phyloP scores from a whole-genome alignment of 2,797 vertebrate genomes.

The Antrozous pallidus region DNA sequence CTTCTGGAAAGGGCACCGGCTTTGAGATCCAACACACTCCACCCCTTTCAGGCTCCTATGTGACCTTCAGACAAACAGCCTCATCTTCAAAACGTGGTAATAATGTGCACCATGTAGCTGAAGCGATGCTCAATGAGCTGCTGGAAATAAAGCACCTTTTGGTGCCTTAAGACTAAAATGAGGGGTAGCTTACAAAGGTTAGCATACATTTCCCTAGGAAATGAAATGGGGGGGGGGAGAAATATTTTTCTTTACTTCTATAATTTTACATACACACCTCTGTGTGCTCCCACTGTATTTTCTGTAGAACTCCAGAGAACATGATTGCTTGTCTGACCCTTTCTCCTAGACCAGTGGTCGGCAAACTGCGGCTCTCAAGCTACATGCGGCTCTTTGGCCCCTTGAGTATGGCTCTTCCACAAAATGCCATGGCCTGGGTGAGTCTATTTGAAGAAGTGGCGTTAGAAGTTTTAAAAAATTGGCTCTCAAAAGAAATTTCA shows the following conservation, averaged over 20 bases:
- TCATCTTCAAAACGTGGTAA: neutral
- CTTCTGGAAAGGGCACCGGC: neutral
- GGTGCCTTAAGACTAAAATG: neutral
- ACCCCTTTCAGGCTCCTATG: neutral
- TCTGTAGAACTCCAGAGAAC: neutral
- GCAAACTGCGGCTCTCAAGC: too few species aligned
- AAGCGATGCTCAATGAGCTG: neutral
- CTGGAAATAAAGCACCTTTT: neutral
- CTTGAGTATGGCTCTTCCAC: too few species aligned
- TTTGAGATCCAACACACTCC: neutral
- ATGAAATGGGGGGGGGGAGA: neutral
- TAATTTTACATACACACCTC: neutral
- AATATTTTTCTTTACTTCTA: neutral
- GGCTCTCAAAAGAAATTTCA: too few species aligned
- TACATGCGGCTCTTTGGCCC: too few species aligned
- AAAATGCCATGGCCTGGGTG: too few species aligned
- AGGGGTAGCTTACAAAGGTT: neutral
- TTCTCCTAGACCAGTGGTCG: neutral
- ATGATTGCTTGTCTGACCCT: neutral
- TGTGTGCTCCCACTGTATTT: neutral
- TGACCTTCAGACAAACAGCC: neutral
- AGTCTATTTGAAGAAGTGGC: too few species aligned
- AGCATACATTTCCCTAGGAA: neutral
- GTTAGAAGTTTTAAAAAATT: too few species aligned
- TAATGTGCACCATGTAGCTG: neutral